Base-by-base conservation (phyloP, 37 sponge, comb jelly and placozoan genomes). In the Chondrilla cf. caribensis region DNA sequence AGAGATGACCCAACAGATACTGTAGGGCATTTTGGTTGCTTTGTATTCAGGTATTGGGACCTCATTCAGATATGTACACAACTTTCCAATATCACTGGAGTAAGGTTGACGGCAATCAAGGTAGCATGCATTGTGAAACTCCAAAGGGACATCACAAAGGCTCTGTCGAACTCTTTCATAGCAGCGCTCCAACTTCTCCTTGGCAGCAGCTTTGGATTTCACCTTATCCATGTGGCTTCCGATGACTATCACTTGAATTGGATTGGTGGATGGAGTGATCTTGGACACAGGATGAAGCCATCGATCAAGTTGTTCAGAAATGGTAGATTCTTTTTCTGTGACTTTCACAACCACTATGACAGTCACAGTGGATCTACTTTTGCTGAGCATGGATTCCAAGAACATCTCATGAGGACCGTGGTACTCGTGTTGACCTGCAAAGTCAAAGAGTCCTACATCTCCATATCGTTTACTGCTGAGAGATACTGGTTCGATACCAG, bases 401-500 rank as follows among this genome's bases (percentile, higher is more conserved):
- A 73, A 73, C 25, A 42, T 73, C 76, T 73, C 38, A 14, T 73
- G 76, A 24, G 76, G 76, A 18, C 76, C 76, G 24, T 73, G 76
- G 76, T 73, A 73, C 38, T 73, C 76, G 36, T 73, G 42, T 22
- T 73, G 76, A 39, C 76, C 76, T 38, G 76, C 76, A 73, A 73
- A 73, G 76, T 73, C 76, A 40, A 73, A 73, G 76, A 73, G 40
- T 2, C 17, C 2, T 43, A 42, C 76, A 36, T 73, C 76, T 73
- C 76, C 76, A 6, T 73, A 73, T n/a, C 24, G 31, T 38, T 73
- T 32, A 25, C 76, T 73, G 41, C 44, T 40, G 25, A 39, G 44
- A 22, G 76, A 8, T 7, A 73, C 76, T 15, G 9, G 17, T 40
- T 73, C 76, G 2, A 73, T 73, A 2, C 76, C 76, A 73, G 76